Base-by-base conservation (phyloP, 2,888 invertebrate species). In the Rosalia funebris region DNA sequence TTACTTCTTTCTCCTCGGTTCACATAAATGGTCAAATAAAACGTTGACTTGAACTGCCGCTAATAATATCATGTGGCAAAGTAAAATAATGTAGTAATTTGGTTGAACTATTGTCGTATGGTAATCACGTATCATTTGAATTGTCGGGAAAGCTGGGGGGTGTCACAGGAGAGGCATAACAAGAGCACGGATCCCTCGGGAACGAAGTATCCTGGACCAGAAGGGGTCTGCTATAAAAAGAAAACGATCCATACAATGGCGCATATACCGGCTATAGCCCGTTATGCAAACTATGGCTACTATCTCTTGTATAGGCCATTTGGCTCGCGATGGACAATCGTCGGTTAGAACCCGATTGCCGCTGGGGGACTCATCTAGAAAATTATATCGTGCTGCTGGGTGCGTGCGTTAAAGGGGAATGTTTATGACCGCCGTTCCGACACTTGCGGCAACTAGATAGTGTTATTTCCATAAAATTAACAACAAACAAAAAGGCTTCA, bases 231-330 rank as follows among this genome's bases (percentile, higher is more conserved):
- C 71, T 70, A 75, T 77, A 78, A 79, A 77, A 77, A 77, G 73
- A 72, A 73, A 77, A 78, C 75, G 77, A 75, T 75, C 76, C 75
- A 74, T 75, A 73, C 74, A 75, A 79, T 76, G 75, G 76, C 72
- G 69, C 71, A 74, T 75, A 73, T 68, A 75, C 73, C 72, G 72
- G 74, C 76, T 71, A 76, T 75, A 73, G 74, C 72, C 75, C 72
- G 79, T 80, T 80, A 80, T 80, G 79, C 79, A 79, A 80, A 80
- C 77, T 77, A 78, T 74, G 75, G 75, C 75, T 71, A 75, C 76
- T 77, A 78, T 79, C 77, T 77, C 77, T 75, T 73, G 71, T 74
- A 77, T 79, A 74, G 77, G 74, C 77, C 75, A 75, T 78, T 77
- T 73, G 73, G 70, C 70, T 68, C 68, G 75, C 75, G 76, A 77